A percentile compares a stretch with the other conserved stretches of the same genome.
These are phyloP conservation scores for Tinamus guttatus DNA, from an alignment of 2,113 vertebrate genomes.

Conservation along the genomic window DNA sequence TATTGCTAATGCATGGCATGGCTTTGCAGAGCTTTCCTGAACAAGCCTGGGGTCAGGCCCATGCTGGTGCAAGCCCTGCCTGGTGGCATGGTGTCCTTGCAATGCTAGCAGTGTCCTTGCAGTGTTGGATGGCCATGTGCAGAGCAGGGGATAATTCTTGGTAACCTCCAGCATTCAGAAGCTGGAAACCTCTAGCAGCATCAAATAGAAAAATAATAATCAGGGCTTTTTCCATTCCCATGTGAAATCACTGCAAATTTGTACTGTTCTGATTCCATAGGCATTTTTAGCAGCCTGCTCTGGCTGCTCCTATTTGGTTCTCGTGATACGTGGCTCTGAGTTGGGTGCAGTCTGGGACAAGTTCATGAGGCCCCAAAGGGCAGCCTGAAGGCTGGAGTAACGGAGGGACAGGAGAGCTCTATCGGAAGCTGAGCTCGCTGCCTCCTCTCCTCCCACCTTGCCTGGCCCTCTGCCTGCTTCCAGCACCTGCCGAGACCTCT, in stretches of 20 bases:
- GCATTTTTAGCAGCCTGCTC: neutral
- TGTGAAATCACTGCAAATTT: neutral
- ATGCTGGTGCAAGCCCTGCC: neutral
- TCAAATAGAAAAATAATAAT: neutral
- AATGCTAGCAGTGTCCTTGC: rapidly evolving
- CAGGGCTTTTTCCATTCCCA: neutral
- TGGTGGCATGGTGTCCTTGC: rapidly evolving
- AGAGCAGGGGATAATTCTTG: neutral
- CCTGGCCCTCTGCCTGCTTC: neutral
- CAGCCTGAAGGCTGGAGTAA: neutral
- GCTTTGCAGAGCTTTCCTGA: neutral
- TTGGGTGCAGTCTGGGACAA: neutral
- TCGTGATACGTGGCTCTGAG: neutral
- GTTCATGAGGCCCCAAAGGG: neutral
- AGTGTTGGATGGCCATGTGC: rapidly evolving
- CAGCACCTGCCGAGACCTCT: neutral
- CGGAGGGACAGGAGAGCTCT: neutral
- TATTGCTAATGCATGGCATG: rapidly evolving
- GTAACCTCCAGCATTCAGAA: neutral
- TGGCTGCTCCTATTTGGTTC: neutral
- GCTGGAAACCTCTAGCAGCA: neutral
- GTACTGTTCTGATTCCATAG: neutral
- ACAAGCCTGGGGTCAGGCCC: neutral
- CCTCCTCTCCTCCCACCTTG: neutral
- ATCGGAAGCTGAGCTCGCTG: neutral